Percentiles rank a stretch among this genome's conserved stretches.
phyloP scores from a whole-genome alignment of 2,888 invertebrate species.

The Melanophora roralis region DNA sequence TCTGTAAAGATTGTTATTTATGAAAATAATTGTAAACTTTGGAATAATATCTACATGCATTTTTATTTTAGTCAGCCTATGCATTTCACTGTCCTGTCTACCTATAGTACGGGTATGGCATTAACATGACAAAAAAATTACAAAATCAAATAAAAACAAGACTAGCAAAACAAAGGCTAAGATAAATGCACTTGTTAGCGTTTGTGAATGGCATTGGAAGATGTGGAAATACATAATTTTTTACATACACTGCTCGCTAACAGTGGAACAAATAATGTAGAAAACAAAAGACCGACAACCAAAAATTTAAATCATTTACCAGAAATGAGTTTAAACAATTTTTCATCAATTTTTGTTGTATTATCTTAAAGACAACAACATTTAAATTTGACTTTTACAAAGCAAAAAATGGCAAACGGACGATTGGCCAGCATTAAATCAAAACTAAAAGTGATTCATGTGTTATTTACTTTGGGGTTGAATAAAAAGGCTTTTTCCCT shows the following conservation, averaged over 20 bases:
- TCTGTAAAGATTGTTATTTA: not conserved
- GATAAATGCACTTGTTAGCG: slow-evolving; percentile 2
- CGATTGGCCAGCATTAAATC: too few relatives aligned
- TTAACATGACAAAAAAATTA: slow-evolving; percentile 34
- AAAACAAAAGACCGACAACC: not conserved
- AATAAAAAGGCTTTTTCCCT: too few relatives aligned
- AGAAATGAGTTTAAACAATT: too few relatives aligned
- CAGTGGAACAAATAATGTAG: not conserved
- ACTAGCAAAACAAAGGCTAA: not conserved
- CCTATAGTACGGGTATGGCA: slow-evolving; percentile 33
- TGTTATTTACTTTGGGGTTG: too few relatives aligned
- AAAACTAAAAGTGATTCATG: too few relatives aligned
- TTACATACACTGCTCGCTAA: not conserved
- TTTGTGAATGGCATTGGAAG: not conserved
- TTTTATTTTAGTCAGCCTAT: not conserved
- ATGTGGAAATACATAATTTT: not conserved
- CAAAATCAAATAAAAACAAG: not conserved
- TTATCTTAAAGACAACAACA: too few relatives aligned
- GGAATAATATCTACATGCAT: slow-evolving; percentile 5
- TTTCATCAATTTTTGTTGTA: too few relatives aligned
- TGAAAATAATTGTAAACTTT: slow-evolving; percentile 6
- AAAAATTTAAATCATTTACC: too few relatives aligned
- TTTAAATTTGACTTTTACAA: too few relatives aligned
- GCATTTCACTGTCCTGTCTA: not conserved
- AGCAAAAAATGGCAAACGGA: too few relatives aligned